Percentiles rank a stretch among this genome's conserved stretches.
Evolutionary conservation across 2,797 vertebrate species (phyloP).

Genomic region (Hyperoplus immaculatus): DNA sequence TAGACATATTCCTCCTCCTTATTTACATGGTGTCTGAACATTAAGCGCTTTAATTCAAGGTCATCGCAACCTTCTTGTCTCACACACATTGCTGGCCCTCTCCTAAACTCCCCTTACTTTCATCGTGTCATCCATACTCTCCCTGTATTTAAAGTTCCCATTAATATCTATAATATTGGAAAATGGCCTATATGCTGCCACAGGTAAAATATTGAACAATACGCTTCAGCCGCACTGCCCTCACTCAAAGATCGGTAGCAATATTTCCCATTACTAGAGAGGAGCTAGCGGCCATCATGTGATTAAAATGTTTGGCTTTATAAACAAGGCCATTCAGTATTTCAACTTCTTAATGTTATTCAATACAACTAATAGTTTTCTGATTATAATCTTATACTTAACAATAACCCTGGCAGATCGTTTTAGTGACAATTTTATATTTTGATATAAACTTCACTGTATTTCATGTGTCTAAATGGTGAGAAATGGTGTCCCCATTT

Average conservation of each 20-base stretch:
- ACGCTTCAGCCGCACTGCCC: conserved; percentile 40
- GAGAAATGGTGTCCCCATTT: neutral
- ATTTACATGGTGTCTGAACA: conserved; percentile 38
- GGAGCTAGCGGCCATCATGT: conserved; percentile 43
- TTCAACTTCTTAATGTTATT: conserved; percentile 29
- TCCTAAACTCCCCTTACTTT: conserved; percentile 44
- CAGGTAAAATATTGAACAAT: conserved; percentile 33
- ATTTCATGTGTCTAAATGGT: conserved; percentile 2
- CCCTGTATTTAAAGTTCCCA: conserved; percentile 58
- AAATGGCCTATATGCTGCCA: conserved; percentile 53
- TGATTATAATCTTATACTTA: conserved; percentile 27
- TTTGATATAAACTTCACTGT: neutral
- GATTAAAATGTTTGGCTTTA: conserved; percentile 48
- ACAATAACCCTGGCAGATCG: conserved; percentile 18
- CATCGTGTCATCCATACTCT: conserved; percentile 56
- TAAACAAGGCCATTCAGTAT: conserved; percentile 39
- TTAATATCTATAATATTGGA: conserved; percentile 65
- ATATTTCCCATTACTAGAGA: conserved; percentile 48
- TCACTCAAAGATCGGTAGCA: conserved; percentile 37
- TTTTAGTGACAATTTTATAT: conserved; percentile 12
- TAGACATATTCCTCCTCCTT: conserved; percentile 24
- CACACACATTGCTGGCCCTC: conserved; percentile 13
- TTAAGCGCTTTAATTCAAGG: conserved; percentile 45
- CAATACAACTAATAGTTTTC: conserved; percentile 43
- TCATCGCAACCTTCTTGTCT: conserved; percentile 29